A percentile compares a stretch with the other conserved stretches of the same genome.
phyloP scores from a whole-genome alignment of 2,113 vertebrate species.

The Campylomormyrus numenius region DNA sequence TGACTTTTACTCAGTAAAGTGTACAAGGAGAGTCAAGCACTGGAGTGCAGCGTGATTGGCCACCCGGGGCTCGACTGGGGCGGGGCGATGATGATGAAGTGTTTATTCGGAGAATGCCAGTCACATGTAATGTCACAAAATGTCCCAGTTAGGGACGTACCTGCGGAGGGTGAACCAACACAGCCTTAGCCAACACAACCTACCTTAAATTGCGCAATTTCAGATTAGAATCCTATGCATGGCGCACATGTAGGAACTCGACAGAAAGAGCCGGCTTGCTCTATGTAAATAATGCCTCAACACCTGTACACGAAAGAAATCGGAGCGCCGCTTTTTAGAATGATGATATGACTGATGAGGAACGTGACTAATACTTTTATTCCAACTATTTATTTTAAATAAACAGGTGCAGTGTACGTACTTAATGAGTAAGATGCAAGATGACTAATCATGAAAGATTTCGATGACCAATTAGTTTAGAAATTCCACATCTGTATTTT shows the following conservation, averaged over 20 bases:
- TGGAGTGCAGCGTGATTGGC: constrained; percentile 55
- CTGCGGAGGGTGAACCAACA: constrained; percentile 60
- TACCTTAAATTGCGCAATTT: constrained; percentile 4
- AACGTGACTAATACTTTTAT: not conserved
- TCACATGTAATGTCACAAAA: constrained; percentile 31
- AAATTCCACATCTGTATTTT: not conserved
- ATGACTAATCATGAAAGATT: not conserved
- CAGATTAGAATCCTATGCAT: not conserved
- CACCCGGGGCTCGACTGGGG: constrained; percentile 45
- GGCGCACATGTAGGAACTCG: not conserved
- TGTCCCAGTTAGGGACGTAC: constrained; percentile 44
- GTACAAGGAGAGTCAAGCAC: constrained; percentile 47
- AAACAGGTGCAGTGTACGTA: not conserved
- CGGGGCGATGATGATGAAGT: constrained; percentile 51
- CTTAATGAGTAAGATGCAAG: not conserved
- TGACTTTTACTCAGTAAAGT: constrained; percentile 58
- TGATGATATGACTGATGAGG: not conserved
- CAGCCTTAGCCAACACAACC: constrained; percentile 42
- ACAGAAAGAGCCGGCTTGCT: not conserved
- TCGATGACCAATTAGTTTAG: not conserved
- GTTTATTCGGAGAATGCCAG: constrained; percentile 51
- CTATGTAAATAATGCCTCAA: not conserved
- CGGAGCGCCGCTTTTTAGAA: not conserved
- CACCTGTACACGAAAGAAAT: not conserved
- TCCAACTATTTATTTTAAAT: not conserved